A percentile compares a stretch with the other conserved stretches of the same genome.
Conservation (phyloP, 2,797 vertebrate genomes). For the Aldrovandia affinis region DNA sequence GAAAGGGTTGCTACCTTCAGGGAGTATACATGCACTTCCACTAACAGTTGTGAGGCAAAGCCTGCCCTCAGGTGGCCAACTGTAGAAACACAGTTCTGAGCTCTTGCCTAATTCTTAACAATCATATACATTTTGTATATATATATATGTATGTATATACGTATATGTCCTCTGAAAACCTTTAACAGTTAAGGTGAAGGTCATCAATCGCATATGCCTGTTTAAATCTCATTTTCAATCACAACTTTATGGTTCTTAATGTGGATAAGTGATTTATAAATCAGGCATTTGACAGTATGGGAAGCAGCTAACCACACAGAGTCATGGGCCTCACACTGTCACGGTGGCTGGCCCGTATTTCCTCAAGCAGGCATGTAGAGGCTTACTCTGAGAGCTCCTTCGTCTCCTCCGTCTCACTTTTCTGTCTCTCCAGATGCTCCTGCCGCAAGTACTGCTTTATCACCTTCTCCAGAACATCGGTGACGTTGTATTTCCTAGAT, state of each 20-base stretch:
- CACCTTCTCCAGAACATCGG: constrained; percentile 81
- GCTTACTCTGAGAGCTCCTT: constrained; percentile 92
- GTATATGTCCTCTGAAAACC: too few species aligned
- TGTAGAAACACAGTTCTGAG: background rate
- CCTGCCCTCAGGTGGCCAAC: constrained; percentile 5
- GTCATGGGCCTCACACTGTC: too few species aligned
- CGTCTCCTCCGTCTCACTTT: constrained; percentile 86
- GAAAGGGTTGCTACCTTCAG: background rate
- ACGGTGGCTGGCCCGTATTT: background rate
- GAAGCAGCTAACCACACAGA: too few species aligned
- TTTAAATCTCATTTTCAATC: too few species aligned
- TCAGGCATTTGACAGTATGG: too few species aligned
- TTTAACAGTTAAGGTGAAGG: too few species aligned
- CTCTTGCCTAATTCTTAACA: too few species aligned
- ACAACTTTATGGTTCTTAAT: too few species aligned
- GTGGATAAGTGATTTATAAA: too few species aligned
- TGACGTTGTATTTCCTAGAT: constrained; percentile 84
- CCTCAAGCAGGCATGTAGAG: background rate
- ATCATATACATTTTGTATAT: too few species aligned
- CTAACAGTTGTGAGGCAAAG: background rate
- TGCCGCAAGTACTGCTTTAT: constrained; percentile 83
- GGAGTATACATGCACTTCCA: background rate
- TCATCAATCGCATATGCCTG: too few species aligned
- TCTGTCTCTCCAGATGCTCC: constrained; percentile 83
- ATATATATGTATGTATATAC: too few species aligned